phyloP scores from a whole-genome alignment of 2,797 vertebrate species.

The Poecilia velifera region DNA sequence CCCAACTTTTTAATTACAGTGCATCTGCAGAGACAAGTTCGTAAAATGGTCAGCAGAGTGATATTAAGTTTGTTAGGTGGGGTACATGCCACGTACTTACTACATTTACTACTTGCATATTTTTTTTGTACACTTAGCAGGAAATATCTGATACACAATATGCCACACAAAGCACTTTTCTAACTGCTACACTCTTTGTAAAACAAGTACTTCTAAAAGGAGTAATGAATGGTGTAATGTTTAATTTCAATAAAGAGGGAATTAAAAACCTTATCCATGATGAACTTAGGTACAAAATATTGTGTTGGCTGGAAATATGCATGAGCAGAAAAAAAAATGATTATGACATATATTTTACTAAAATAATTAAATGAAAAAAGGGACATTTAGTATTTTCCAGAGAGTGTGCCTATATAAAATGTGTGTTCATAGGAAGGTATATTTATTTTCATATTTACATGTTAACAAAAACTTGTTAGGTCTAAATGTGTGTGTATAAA shows the following conservation, averaged over 20 bases:
- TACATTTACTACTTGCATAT: not conserved
- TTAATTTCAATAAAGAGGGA: not conserved
- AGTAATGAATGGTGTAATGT: not conserved
- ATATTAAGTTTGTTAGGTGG: not conserved
- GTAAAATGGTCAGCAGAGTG: not conserved
- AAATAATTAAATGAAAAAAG: not conserved
- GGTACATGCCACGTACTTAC: not conserved
- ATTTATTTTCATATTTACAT: not conserved
- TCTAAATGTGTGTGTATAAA: not conserved
- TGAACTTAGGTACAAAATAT: not conserved
- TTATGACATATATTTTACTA: not conserved
- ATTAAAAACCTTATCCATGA: not conserved
- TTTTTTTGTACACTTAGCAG: not conserved
- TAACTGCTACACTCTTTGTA: not conserved
- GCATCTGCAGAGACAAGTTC: not conserved
- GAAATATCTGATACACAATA: not conserved
- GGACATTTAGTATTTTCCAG: not conserved
- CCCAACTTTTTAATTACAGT: not conserved
- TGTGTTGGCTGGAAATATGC: not conserved
- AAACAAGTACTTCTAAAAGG: not conserved
- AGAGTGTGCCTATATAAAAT: not conserved
- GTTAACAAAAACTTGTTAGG: not conserved
- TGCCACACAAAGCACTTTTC: not conserved
- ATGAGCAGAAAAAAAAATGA: not conserved
- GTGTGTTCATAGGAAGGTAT: not conserved